Conservation (phyloP, 2,113 vertebrate species). For the Centropus bengalensis region DNA sequence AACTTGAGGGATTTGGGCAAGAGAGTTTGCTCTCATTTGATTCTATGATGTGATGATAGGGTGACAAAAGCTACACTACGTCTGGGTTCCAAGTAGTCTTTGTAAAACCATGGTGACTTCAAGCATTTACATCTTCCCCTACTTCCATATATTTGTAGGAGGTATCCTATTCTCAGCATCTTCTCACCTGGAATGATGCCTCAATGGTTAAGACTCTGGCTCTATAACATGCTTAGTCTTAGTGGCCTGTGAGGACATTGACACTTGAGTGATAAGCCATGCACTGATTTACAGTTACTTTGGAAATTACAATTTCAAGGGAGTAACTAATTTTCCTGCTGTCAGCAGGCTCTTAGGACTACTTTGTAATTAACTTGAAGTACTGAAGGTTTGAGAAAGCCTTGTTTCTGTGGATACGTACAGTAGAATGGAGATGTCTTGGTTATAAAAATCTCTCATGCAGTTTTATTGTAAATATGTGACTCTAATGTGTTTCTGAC, state of each 20-base stretch:
- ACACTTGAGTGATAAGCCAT: fast-evolving
- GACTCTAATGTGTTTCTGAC: not conserved
- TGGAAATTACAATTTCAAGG: not conserved
- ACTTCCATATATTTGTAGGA: not conserved
- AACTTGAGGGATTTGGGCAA: not conserved
- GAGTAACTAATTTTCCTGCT: not conserved
- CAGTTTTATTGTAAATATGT: conserved; percentile 3
- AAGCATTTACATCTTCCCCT: not conserved
- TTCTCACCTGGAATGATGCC: not conserved
- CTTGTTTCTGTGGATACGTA: not conserved
- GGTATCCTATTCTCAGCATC: not conserved
- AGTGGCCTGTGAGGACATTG: not conserved
- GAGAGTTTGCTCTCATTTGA: not conserved
- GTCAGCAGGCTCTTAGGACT: not conserved
- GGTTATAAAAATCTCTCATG: not conserved
- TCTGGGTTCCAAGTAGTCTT: not conserved
- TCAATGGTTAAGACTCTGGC: not conserved
- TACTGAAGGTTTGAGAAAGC: not conserved
- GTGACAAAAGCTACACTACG: not conserved
- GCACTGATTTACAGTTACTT: not conserved
- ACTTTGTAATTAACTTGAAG: not conserved
- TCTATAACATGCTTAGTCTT: not conserved
- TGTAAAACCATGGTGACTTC: not conserved
- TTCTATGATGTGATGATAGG: not conserved
- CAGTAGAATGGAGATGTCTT: not conserved